Percentiles rank a stretch among this genome's conserved stretches.
These are phyloP conservation scores for Bugula neritina DNA, from an alignment of 2,888 invertebrate species.

Conservation along the genomic window DNA sequence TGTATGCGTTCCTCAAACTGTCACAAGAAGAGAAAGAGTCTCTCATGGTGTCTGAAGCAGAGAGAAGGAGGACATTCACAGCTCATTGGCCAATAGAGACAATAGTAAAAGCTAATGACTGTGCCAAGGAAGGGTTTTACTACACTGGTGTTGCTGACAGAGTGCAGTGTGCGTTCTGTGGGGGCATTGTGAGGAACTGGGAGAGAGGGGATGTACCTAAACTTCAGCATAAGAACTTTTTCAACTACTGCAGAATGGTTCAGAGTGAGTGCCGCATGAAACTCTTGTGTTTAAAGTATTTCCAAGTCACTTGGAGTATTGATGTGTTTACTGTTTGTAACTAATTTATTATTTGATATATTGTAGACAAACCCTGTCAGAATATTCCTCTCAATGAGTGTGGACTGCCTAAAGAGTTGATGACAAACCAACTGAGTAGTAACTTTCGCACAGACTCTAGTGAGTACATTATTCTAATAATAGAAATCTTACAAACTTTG, in stretches of 20 bases:
- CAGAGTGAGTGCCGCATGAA: not conserved
- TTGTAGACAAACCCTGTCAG: conserved; percentile 19
- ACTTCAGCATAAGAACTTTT: conserved; percentile 3
- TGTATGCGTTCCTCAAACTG: not conserved
- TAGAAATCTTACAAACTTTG: too few species aligned
- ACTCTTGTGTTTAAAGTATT: too few species aligned
- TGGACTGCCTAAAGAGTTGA: conserved; percentile 7
- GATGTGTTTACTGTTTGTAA: too few species aligned
- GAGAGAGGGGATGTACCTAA: conserved; percentile 21
- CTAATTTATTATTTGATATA: too few species aligned
- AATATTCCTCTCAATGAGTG: conserved; percentile 17
- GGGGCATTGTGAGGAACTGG: conserved; percentile 13
- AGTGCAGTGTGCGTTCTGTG: conserved; percentile 22
- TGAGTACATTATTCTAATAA: too few species aligned
- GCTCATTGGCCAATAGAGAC: conserved; percentile 24
- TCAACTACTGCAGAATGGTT: conserved; percentile 15
- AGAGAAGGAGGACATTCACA: not conserved
- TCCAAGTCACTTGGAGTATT: too few species aligned
- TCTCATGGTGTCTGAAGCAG: conserved; percentile 1
- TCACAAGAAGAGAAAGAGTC: conserved; percentile 16
- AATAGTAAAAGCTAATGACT: conserved; percentile 10
- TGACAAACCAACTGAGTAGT: conserved; percentile 19
- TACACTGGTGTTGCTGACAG: conserved; percentile 18
- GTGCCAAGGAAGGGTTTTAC: conserved; percentile 19
- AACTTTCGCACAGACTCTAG: not conserved